A percentile compares a stretch with the other conserved stretches of the same genome.
These are phyloP conservation scores for Paguma larvata DNA, from an alignment of 2,797 vertebrate genomes.

Conservation along the genomic window DNA sequence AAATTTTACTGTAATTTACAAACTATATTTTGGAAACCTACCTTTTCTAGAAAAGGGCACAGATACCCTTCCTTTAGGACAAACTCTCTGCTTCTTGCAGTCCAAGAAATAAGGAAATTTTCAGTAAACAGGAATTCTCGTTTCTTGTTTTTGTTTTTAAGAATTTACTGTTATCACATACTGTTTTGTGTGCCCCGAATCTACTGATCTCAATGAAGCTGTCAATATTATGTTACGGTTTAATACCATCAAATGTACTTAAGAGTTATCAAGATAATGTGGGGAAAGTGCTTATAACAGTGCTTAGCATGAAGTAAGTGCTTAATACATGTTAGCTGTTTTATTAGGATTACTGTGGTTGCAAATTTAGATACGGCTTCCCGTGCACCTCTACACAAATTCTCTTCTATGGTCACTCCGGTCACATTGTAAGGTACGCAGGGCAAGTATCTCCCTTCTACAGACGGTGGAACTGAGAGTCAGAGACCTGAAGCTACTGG, in stretches of 20 bases:
- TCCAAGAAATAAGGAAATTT: slow-evolving; percentile 17
- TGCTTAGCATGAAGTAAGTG: background rate
- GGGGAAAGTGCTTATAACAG: background rate
- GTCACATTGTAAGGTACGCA: background rate
- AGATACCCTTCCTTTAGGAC: background rate
- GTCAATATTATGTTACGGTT: background rate
- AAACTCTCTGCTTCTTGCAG: background rate
- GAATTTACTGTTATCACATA: background rate
- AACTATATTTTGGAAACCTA: background rate
- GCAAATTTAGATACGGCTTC: background rate
- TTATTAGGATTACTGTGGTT: background rate
- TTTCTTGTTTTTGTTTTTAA: background rate
- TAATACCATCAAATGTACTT: background rate
- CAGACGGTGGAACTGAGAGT: background rate
- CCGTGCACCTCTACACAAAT: background rate
- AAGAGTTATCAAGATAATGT: background rate
- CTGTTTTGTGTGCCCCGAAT: background rate
- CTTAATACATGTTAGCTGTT: background rate
- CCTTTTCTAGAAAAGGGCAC: background rate
- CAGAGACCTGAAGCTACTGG: background rate
- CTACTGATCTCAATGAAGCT: background rate
- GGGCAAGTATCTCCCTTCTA: background rate
- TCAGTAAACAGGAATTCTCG: background rate
- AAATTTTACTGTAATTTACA: background rate
- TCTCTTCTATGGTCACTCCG: background rate